Conservation (phyloP, 2,888 invertebrate species). For the Pogonocherus hispidulus region DNA sequence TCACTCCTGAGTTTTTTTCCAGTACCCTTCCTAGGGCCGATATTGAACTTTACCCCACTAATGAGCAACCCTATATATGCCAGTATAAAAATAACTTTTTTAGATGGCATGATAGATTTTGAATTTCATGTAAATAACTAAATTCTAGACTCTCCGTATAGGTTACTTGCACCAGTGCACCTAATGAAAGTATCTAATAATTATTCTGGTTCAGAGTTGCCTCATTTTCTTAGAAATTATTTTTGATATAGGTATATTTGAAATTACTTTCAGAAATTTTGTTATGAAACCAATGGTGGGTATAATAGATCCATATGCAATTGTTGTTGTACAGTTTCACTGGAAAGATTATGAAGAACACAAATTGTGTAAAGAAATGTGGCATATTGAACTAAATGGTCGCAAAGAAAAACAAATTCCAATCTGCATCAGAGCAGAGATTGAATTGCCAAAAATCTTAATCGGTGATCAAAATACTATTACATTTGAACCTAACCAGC, state of each 20-base stretch:
- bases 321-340: constrained; percentile 65
- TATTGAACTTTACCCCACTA: too few relatives aligned
- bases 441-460: constrained; percentile 63
- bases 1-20: too few relatives aligned
- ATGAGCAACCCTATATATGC: too few relatives aligned
- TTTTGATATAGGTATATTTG: background rate
- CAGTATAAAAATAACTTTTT: too few relatives aligned
- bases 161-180: too few relatives aligned
- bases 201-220: too few relatives aligned
- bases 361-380: constrained; percentile 66
- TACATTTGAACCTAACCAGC: constrained; percentile 63
- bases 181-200: too few relatives aligned
- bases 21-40: too few relatives aligned
- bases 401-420: constrained; percentile 58
- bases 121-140: too few relatives aligned
- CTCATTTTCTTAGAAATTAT: too few relatives aligned
- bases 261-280: constrained; percentile 59
- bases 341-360: constrained; percentile 51
- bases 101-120: too few relatives aligned
- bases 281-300: constrained; percentile 68
- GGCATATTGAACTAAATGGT: constrained; percentile 68
- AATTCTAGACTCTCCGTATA: too few relatives aligned
- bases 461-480: constrained; percentile 61
- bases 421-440: constrained; percentile 66
- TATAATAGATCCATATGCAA: constrained; percentile 63